Conservation (phyloP, 2,888 invertebrate species). For the Mesoligia furuncula region DNA sequence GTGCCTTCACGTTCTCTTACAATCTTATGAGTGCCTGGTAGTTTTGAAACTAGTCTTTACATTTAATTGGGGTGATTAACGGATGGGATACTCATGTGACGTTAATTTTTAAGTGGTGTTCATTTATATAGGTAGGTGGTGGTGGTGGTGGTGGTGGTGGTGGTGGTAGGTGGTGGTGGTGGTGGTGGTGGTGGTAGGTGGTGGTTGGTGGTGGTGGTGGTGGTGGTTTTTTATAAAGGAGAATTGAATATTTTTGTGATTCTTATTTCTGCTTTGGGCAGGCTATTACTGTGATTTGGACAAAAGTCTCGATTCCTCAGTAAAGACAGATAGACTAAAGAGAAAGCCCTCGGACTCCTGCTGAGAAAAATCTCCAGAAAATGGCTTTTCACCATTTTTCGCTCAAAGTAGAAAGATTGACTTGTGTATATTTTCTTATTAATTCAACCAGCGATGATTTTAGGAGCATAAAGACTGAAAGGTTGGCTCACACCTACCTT, state of each 20-base stretch:
- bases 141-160: too few species aligned
- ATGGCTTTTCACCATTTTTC: not conserved
- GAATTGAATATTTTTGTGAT: not conserved
- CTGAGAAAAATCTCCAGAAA: not conserved
- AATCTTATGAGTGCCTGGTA: slow-evolving; percentile 68
- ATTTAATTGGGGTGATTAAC: slow-evolving; percentile 33
- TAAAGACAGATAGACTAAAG: not conserved
- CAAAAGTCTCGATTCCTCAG: not conserved
- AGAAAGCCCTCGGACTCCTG: not conserved
- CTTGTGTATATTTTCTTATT: too few species aligned
- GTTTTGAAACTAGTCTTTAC: slow-evolving; percentile 46
- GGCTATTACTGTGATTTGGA: not conserved
- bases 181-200: too few species aligned
- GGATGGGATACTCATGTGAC: not conserved
- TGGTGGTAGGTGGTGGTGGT: too few species aligned
- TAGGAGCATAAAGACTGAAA: not conserved
- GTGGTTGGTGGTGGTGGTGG: too few species aligned
- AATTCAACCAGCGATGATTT: too few species aligned
- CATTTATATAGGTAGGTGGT: not conserved
- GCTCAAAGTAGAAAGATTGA: too few species aligned
- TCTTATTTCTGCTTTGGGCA: not conserved
- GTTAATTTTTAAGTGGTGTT: not conserved
- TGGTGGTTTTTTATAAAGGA: too few species aligned
- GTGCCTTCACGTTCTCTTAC: slow-evolving; percentile 61
- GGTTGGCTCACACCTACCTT: too few species aligned